Evolutionary conservation across 1,140 invertebrate genomes (phyloP).

Genomic region (Propsilocerus akamusi): DNA sequence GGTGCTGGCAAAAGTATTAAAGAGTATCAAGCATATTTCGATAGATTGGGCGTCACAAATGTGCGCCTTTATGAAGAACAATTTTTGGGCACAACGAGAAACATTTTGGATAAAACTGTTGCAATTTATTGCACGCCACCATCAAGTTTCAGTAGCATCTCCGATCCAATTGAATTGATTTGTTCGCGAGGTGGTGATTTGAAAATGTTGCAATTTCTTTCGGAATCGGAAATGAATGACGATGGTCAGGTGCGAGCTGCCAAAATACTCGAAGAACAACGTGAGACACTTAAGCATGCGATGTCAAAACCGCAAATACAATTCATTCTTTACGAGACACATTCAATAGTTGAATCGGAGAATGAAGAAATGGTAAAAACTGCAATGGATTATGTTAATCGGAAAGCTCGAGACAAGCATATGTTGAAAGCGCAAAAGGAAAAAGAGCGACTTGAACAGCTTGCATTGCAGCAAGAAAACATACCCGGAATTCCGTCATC

Average conservation of each 20-base stretch:
- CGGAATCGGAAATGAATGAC: conserved; percentile 38
- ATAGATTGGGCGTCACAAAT: conserved; percentile 30
- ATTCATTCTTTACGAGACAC: conserved; percentile 47
- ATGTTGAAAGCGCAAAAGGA: conserved; percentile 17
- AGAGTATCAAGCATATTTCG: conserved; percentile 34
- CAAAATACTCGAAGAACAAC: conserved; percentile 42
- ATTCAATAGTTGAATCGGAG: conserved; percentile 43
- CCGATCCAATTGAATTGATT: conserved; percentile 47
- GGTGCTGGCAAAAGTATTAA: conserved; percentile 26
- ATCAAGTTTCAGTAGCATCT: conserved; percentile 53
- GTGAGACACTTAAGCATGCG: conserved; percentile 37
- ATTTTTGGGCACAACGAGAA: conserved; percentile 34
- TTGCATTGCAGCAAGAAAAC: conserved; percentile 18
- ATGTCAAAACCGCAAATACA: conserved; percentile 53
- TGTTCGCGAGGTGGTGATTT: conserved; percentile 45
- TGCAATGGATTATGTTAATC: conserved; percentile 38
- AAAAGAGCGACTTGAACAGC: conserved; percentile 16
- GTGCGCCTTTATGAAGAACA: conserved; percentile 36
- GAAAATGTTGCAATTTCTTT: conserved; percentile 42
- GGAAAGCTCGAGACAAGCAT: conserved; percentile 38
- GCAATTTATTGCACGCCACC: conserved; percentile 52
- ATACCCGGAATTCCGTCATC: conserved; percentile 7
- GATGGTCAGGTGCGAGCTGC: conserved; percentile 34
- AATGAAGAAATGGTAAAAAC: conserved; percentile 40
- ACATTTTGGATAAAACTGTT: conserved; percentile 43